A percentile compares a stretch with the other conserved stretches of the same genome.
phyloP scores from a whole-genome alignment of 23 tunicate genomes.

The Halocynthia roretzi region DNA sequence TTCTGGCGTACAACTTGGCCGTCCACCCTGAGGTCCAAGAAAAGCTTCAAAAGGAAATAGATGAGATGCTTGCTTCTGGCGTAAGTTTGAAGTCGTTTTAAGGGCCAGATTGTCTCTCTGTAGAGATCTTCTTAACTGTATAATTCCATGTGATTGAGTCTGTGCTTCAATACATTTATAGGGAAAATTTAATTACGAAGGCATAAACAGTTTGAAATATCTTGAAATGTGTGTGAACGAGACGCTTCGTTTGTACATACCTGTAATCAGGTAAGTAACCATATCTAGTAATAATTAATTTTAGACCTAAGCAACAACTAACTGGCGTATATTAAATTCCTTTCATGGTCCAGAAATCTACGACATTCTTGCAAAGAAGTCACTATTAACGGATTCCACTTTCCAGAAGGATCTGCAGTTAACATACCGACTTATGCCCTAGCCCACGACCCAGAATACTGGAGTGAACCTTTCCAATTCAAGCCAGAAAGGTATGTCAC shows the following conservation, averaged over 20 bases:
- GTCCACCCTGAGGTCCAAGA: constrained; percentile 52
- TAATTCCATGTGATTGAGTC: no score
- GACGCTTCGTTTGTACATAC: neutral
- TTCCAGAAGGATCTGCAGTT: constrained; percentile 52
- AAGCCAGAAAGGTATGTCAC: constrained; percentile 76
- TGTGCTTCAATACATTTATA: neutral
- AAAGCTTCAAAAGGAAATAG: constrained; percentile 50
- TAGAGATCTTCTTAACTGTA: no score
- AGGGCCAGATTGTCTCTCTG: no score
- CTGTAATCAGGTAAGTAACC: neutral
- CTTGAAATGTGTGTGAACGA: constrained; percentile 22
- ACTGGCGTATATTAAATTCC: neutral
- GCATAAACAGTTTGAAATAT: constrained; percentile 3
- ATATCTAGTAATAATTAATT: neutral
- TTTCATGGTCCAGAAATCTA: constrained; percentile 35
- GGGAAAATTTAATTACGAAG: constrained; percentile 8
- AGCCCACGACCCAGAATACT: constrained; percentile 62
- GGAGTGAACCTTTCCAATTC: constrained; percentile 69
- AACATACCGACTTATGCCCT: constrained; percentile 56
- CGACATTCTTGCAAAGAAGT: constrained; percentile 42
- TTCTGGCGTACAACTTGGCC: constrained; percentile 63
- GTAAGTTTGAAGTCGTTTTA: neutral
- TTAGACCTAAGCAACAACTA: neutral
- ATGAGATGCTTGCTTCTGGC: constrained; percentile 14
- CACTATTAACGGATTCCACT: constrained; percentile 42